phyloP scores from a whole-genome alignment of 2,113 vertebrate species.

The Thalassarche chlororhynchos region DNA sequence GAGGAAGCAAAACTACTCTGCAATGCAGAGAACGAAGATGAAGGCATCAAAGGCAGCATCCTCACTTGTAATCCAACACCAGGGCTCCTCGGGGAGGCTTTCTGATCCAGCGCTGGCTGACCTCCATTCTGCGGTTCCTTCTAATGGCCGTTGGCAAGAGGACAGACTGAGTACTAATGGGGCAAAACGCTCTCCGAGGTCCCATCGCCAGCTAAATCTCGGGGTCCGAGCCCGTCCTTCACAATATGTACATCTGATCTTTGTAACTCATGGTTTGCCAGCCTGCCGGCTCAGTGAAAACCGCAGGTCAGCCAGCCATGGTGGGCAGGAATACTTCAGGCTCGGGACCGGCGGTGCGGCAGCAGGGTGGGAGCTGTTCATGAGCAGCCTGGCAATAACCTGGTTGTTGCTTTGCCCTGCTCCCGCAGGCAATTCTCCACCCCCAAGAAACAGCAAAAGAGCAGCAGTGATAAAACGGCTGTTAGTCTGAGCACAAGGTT shows the following conservation, averaged over 20 bases:
- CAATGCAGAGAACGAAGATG: background rate
- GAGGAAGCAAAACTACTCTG: background rate
- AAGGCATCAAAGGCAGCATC: background rate
- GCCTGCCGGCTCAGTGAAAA: background rate
- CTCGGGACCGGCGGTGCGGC: fast-evolving
- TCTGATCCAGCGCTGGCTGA: background rate
- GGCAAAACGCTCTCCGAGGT: background rate
- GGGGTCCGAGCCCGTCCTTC: background rate
- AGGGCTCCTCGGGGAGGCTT: background rate
- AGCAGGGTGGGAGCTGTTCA: background rate
- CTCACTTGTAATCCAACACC: background rate
- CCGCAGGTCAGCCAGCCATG: fast-evolving
- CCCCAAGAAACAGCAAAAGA: background rate
- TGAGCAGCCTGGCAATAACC: background rate
- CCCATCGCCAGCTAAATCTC: background rate
- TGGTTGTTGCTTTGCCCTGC: background rate
- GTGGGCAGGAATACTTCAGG: background rate
- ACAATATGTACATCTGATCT: background rate
- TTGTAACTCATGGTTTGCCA: background rate
- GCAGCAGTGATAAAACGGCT: background rate
- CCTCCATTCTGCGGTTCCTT: background rate
- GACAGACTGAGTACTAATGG: background rate
- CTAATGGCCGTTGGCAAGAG: background rate
- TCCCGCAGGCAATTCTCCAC: background rate
- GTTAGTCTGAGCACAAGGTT: background rate